phyloP scores from a whole-genome alignment of 2,797 vertebrate species.

The Mallotus villosus region DNA sequence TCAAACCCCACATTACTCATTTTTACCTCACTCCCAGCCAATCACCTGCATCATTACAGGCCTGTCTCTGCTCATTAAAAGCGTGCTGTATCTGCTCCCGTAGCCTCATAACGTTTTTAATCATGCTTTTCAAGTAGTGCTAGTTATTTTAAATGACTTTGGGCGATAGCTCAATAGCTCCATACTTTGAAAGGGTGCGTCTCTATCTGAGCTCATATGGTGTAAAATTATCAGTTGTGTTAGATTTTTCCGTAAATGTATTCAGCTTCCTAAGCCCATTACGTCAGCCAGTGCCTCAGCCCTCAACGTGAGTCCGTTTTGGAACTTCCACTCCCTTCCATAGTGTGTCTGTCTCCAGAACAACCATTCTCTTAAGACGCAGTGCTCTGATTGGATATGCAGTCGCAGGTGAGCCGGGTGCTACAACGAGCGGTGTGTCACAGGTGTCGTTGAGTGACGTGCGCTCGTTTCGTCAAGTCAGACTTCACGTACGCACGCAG shows the following conservation, averaged over 20 bases:
- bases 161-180: not conserved
- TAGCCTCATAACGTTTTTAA: not conserved
- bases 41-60: conserved; percentile 57
- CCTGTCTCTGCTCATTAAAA: conserved; percentile 58
- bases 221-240: not conserved
- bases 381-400: conserved; percentile 42
- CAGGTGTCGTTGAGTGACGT: conserved; percentile 34
- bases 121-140: not conserved
- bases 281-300: not conserved
- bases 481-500: conserved; percentile 44
- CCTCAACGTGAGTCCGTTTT: conserved; percentile 1
- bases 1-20: conserved; percentile 57
- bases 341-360: not conserved
- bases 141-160: not conserved
- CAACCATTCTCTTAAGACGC: conserved; percentile 7
- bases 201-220: not conserved
- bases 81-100: conserved; percentile 5
- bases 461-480: conserved; percentile 32
- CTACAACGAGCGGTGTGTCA: conserved; percentile 40
- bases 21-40: conserved; percentile 40
- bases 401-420: conserved; percentile 29
- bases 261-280: not conserved
- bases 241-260: not conserved
- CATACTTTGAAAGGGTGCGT: not conserved
- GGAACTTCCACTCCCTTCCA: conserved; percentile 8